Evolutionary conservation across 2,888 invertebrate species (phyloP).

Genomic region (Pyrochroa serraticornis): DNA sequence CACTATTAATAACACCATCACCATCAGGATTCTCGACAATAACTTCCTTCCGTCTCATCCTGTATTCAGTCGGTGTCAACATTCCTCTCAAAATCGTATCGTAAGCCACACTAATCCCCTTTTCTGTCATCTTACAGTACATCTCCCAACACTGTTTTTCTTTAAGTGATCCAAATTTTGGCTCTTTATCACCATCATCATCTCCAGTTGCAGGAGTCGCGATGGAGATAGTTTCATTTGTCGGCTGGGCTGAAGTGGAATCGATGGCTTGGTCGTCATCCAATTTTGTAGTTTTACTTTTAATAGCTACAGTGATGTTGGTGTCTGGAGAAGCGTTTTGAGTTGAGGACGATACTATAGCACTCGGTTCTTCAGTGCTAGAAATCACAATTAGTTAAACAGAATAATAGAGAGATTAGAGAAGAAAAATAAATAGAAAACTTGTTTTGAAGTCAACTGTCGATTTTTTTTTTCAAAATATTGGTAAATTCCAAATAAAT

Average conservation of each 20-base stretch:
- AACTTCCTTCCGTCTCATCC: slow-evolving; percentile 60
- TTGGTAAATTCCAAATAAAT: too few relatives aligned
- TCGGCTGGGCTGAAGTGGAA: background rate
- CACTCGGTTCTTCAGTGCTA: too few relatives aligned
- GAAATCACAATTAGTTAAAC: too few relatives aligned
- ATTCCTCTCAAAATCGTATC: slow-evolving; percentile 74
- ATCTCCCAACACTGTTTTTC: slow-evolving; percentile 70
- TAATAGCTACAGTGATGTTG: slow-evolving; percentile 5
- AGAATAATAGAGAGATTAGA: too few relatives aligned
- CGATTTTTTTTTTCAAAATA: too few relatives aligned
- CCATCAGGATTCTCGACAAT: background rate
- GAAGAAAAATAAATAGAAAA: too few relatives aligned
- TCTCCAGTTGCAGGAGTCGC: background rate
- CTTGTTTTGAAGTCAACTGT: too few relatives aligned
- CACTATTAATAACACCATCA: too few relatives aligned
- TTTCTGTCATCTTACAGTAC: slow-evolving; percentile 70
- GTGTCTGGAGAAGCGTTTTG: background rate
- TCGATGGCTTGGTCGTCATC: background rate
- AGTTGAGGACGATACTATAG: too few relatives aligned
- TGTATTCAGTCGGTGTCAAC: slow-evolving; percentile 74
- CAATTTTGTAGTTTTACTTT: background rate
- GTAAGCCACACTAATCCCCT: slow-evolving; percentile 70
- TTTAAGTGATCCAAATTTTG: slow-evolving; percentile 47
- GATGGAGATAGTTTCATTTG: background rate
- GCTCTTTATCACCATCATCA: slow-evolving; percentile 28